These are phyloP conservation scores for Parascotia fuliginaria DNA, from an alignment of 2,888 invertebrate species.

Conservation along the genomic window DNA sequence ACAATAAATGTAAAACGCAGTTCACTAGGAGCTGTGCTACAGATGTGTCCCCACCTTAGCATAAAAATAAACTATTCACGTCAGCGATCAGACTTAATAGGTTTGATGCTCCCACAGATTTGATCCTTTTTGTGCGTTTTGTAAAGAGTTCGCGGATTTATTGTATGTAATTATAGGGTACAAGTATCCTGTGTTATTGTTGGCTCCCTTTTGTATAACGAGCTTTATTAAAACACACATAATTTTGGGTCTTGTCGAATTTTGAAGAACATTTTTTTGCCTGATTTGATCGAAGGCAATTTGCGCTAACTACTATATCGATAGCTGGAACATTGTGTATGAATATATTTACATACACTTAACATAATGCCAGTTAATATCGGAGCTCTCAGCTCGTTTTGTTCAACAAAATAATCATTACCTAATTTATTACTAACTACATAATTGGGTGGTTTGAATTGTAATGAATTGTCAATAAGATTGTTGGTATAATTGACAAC, in stretches of 20 bases:
- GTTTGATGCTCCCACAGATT: slow-evolving; percentile 35
- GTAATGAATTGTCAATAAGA: neutral
- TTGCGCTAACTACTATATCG: slow-evolving; percentile 40
- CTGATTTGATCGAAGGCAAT: slow-evolving; percentile 22
- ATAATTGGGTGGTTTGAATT: neutral
- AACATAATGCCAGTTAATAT: slow-evolving; percentile 27
- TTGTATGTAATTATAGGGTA: slow-evolving; percentile 72
- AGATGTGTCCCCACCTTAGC: slow-evolving; percentile 7
- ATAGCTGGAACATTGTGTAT: slow-evolving; percentile 25
- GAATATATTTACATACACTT: slow-evolving; percentile 42
- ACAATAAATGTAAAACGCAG: neutral
- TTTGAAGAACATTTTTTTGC: slow-evolving; percentile 2
- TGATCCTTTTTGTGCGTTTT: slow-evolving; percentile 47
- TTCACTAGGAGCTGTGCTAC: neutral
- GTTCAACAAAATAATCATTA: too few relatives aligned
- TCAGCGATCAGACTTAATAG: slow-evolving; percentile 28
- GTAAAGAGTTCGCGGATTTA: slow-evolving; percentile 58
- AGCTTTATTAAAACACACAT: slow-evolving; percentile 44
- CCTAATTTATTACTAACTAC: slow-evolving; percentile 10
- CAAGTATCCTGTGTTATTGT: slow-evolving; percentile 21
- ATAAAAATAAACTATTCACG: slow-evolving; percentile 30
- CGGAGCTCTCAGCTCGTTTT: neutral
- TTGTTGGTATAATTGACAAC: neutral
- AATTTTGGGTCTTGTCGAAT: slow-evolving; percentile 17
- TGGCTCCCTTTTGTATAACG: slow-evolving; percentile 41